Base-by-base conservation (phyloP, 2,888 invertebrate genomes). In the Notocelia uddmanniana region DNA sequence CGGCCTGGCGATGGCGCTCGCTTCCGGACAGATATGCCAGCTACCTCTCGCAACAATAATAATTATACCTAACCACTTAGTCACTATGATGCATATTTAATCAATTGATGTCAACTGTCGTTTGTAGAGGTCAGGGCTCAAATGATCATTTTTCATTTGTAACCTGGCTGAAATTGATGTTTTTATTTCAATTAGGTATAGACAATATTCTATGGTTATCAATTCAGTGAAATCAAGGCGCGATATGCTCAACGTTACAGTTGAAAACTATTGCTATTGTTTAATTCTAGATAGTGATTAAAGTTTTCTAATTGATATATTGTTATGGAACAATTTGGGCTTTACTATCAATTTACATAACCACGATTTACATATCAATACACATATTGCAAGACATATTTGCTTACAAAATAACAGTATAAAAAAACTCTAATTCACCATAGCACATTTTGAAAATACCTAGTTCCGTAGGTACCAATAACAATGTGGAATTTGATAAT, bases 281-380 rank as follows among this genome's bases (percentile, higher is more conserved):
- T 63, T 69, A 34, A 50, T 52, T 37, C 57, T 70, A 70, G 70
- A 64, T 64, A 63, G 63, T 64, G 19, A 70, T 70, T 70, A 58
- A 70, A 70, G 70, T 70, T 64, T 69, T 70, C 37, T 58, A 70
- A 70, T 70, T 63, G 58, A 70, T 50, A 50, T 63, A 64, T 70
- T 70, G 64, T 70, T 64, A 70, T 69, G 69, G 50, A 50, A 50
- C 19, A 23, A 48, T 50, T 34, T 48, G 34, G 70, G 64, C 58
- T 70, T 70, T 58, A 70, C 37, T 70, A 70, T 64, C 57, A 64
- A 57, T 64, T 23, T 50, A 31, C 37, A 37, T 45, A n/a, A 15
- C 6, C 15, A 57, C 19, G 31, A 13, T 1, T 13, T 57, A 52
- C 0, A 50, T 3, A 34, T 34, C 3, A 21, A 6, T 54, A 54